Evolutionary conservation across 2,113 vertebrate species (phyloP).

Genomic region (Lipophrys pholis): DNA sequence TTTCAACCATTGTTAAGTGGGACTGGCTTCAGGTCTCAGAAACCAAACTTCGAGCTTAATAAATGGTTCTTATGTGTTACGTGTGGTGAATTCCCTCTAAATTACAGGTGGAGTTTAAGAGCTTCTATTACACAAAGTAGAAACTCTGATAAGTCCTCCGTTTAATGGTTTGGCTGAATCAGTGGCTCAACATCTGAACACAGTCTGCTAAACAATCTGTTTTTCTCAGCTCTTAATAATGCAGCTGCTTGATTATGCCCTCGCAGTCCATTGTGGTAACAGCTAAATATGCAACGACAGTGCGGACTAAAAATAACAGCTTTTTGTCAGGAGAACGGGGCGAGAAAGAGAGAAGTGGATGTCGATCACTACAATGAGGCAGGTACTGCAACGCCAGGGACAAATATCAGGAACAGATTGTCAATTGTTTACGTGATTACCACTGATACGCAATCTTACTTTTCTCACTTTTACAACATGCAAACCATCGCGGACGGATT

Average conservation of each 20-base stretch:
- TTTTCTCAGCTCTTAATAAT: constrained; percentile 41
- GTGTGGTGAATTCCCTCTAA: constrained; percentile 10
- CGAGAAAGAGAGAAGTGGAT: constrained; percentile 6
- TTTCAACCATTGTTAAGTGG: no score
- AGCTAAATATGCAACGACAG: constrained; percentile 43
- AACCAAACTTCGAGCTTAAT: no score
- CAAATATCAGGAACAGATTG: constrained; percentile 36
- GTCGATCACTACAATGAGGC: constrained; percentile 16
- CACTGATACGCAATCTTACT: no score
- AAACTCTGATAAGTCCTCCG: not conserved
- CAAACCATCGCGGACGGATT: not conserved
- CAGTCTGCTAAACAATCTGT: constrained; percentile 32
- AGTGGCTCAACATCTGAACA: constrained; percentile 30
- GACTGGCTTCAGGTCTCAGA: no score
- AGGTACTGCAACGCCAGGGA: constrained; percentile 3
- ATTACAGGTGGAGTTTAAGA: not conserved
- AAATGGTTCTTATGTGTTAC: not conserved
- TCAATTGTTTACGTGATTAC: constrained; percentile 14
- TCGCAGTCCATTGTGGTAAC: constrained; percentile 45
- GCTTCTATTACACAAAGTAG: not conserved
- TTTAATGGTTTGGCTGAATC: constrained; percentile 18
- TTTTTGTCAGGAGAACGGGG: constrained; percentile 33
- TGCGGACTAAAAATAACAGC: constrained; percentile 61
- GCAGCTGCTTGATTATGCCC: constrained; percentile 52
- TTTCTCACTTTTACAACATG: constrained; percentile 35